Evolutionary conservation across 2,113 vertebrate species (phyloP).

Genomic region (Amazona vittata): DNA sequence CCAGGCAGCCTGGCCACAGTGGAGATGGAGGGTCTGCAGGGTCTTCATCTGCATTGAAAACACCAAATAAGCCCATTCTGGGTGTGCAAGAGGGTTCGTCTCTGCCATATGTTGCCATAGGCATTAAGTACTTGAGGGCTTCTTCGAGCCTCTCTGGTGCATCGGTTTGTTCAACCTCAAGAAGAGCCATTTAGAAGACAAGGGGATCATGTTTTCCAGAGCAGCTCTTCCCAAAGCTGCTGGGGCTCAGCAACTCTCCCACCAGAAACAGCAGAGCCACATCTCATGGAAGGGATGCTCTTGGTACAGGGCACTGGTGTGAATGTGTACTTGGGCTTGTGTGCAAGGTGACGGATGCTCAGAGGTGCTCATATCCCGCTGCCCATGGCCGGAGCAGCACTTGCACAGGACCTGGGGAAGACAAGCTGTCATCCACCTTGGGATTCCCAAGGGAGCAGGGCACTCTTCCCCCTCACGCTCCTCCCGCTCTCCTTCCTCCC

Average conservation of each 20-base stretch:
- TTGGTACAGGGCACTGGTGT: neutral
- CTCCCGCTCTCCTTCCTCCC: neutral
- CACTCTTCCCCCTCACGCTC: neutral
- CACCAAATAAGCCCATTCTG: neutral
- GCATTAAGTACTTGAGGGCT: neutral
- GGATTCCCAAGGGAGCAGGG: neutral
- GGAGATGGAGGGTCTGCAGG: neutral
- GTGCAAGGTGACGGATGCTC: neutral
- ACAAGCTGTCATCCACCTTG: neutral
- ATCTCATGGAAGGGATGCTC: neutral
- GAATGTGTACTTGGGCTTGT: rapidly evolving
- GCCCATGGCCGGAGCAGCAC: rapidly evolving
- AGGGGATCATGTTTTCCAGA: neutral
- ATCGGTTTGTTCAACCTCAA: neutral
- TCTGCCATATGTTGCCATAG: neutral
- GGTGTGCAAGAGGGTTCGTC: neutral
- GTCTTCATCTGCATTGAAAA: neutral
- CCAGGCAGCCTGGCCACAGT: rapidly evolving
- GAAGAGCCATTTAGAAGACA: neutral
- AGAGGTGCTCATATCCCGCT: rapidly evolving
- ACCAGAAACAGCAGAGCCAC: neutral
- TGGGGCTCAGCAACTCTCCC: neutral
- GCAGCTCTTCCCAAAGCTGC: neutral
- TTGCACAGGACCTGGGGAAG: neutral
- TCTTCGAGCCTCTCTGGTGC: neutral